A percentile compares a stretch with the other conserved stretches of the same genome.
Evolutionary conservation across 2,888 invertebrate genomes (phyloP).

Genomic region (Epiblema foenella): DNA sequence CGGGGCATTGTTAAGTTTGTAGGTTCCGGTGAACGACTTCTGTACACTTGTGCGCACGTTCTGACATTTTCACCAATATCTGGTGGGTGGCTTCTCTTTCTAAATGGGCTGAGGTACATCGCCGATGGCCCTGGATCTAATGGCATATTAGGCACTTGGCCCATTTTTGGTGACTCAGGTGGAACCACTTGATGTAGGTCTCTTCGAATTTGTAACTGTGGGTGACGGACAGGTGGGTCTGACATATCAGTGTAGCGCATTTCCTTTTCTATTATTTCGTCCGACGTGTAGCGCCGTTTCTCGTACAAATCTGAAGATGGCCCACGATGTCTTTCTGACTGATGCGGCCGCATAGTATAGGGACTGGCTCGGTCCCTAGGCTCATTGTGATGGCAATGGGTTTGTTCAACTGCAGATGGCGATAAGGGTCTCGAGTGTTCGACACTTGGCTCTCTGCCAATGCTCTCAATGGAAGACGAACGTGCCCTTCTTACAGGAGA

Average conservation of each 20-base stretch:
- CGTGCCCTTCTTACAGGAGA: conserved; percentile 85
- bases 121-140: conserved; percentile 77
- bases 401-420: conserved; percentile 82
- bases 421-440: conserved; percentile 71
- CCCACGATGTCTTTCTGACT: conserved; percentile 79
- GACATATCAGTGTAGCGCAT: conserved; percentile 79
- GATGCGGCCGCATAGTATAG: conserved; percentile 91
- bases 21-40: conserved; percentile 79
- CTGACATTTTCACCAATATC: conserved; percentile 78
- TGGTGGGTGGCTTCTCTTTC: conserved; percentile 84
- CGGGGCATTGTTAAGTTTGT: conserved; percentile 81
- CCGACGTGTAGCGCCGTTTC: conserved; percentile 76
- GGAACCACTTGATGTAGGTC: conserved; percentile 87
- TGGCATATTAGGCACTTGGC: conserved; percentile 74
- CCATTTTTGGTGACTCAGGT: conserved; percentile 70
- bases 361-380: conserved; percentile 84
- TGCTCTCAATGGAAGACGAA: conserved; percentile 81
- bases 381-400: conserved; percentile 88
- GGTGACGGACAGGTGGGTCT: conserved; percentile 78
- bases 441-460: conserved; percentile 77
- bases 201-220: conserved; percentile 90
- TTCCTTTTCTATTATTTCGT: conserved; percentile 79
- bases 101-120: conserved; percentile 81
- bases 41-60: conserved; percentile 72
- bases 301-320: conserved; percentile 72